Percentiles rank a stretch among this genome's conserved stretches.
phyloP scores from a whole-genome alignment of 2,888 invertebrate genomes.

The Rhodophaea formosa region DNA sequence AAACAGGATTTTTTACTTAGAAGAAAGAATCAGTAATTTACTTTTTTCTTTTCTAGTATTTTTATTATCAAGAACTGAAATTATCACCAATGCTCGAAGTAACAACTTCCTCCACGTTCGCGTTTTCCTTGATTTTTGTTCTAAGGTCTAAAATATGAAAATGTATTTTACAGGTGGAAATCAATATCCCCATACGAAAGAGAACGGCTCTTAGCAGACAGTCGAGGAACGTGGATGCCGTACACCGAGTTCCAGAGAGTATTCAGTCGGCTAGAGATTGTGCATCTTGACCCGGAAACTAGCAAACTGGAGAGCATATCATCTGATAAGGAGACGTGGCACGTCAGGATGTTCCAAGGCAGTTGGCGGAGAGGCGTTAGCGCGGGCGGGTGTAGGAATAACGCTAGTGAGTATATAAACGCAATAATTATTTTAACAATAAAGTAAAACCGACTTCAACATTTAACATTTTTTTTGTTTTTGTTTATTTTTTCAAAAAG shows the following conservation, averaged over 20 bases:
- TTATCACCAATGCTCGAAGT: too few relatives aligned
- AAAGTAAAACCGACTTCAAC: too few relatives aligned
- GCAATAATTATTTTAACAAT: too few relatives aligned
- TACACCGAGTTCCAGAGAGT: conserved; percentile 90
- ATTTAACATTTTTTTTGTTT: too few relatives aligned
- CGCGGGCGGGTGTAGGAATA: conserved; percentile 94
- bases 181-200: conserved; percentile 87
- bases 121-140: too few relatives aligned
- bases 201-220: conserved; percentile 85
- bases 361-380: conserved; percentile 93
- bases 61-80: too few relatives aligned
- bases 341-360: conserved; percentile 92
- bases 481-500: too few relatives aligned
- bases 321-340: conserved; percentile 89
- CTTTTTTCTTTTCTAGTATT: too few relatives aligned
- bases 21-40: too few relatives aligned
- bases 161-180: conserved; percentile 81
- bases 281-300: conserved; percentile 93
- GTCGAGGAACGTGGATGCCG: conserved; percentile 91
- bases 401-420: conserved; percentile 81
- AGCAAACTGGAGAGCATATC: conserved; percentile 91
- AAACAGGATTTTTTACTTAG: too few relatives aligned
- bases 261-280: conserved; percentile 90
- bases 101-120: too few relatives aligned
- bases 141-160: background rate